Base-by-base conservation (phyloP, 2,888 invertebrate species). In the Lasioglossum morio region DNA sequence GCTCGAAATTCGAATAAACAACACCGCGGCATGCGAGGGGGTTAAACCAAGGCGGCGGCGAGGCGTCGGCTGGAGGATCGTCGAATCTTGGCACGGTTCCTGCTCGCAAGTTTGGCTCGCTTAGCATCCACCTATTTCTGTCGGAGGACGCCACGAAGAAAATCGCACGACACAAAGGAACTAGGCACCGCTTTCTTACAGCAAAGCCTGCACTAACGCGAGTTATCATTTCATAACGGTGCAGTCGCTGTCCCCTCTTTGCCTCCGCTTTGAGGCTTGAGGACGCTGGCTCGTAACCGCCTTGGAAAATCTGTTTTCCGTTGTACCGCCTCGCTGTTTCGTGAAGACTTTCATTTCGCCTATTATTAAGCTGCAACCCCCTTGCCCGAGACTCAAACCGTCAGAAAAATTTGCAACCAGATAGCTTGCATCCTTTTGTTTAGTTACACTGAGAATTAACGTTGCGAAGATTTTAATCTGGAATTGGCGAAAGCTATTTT, bases 51-150 rank as follows among this genome's bases (percentile, higher is more conserved):
- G 85, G 80, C 40, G 79, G 70, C 46, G 12, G 14, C 14, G 43
- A 4, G 14, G 60, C 60, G 27, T 1, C 60, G 60, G 27, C 60
- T 34, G 85, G 82, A 88, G 87, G 86, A 92, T 92, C 89, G 91
- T 90, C 88, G 90, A 93, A 92, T 92, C 93, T 93, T 94, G 94
- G 94, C 94, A 94, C 93, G 90, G 92, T 90, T 93, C 87, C 91
- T 91, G 83, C 80, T 79, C 81, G 79, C 84, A 86, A 63, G 86
- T 85, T 84, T 74, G 84, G 77, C 82, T 85, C 77, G 81, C 76
- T 80, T 74, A 77, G 69, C 57, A 81, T 91, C 80, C 69, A 57
- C 57, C 77, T 81, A 77, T 77, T 77, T 75, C 69, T 79, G 37
- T 30, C 69, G 82, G 83, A 34, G 72, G 53, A 19, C 79, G 66